Evolutionary conservation across 2,797 vertebrate species (phyloP).

Genomic region (Enteromius thamalakanensis): DNA sequence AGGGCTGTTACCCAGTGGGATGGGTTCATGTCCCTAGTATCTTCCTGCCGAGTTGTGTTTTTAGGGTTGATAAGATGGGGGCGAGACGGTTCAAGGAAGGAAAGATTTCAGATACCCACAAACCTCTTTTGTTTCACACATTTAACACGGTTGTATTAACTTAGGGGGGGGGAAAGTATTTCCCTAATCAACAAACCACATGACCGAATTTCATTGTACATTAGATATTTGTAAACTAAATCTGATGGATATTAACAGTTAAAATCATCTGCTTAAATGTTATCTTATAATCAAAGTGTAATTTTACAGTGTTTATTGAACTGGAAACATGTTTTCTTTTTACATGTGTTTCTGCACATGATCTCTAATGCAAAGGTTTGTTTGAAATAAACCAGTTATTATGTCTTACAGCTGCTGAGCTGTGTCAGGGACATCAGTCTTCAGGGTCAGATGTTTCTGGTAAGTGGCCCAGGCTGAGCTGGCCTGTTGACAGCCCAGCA

Average conservation of each 20-base stretch:
- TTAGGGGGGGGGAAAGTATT: background rate
- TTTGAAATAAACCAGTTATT: conserved; percentile 46
- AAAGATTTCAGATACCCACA: background rate
- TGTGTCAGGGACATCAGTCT: conserved; percentile 73
- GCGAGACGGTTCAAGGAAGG: conserved; percentile 22
- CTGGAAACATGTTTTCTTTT: background rate
- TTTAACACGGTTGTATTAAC: conserved; percentile 3
- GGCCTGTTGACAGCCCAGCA: background rate
- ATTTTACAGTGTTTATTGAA: background rate
- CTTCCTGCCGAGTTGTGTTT: conserved; percentile 44
- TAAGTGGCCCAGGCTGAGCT: conserved; percentile 67
- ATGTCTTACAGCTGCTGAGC: conserved; percentile 70
- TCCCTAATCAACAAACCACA: no score
- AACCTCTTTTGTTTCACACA: background rate
- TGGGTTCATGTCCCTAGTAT: conserved; percentile 44
- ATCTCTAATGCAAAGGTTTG: conserved; percentile 11
- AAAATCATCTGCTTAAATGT: background rate
- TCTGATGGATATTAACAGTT: background rate
- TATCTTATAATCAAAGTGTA: background rate
- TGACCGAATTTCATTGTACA: background rate
- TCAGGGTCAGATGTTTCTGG: conserved; percentile 76
- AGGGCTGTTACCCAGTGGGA: conserved; percentile 23
- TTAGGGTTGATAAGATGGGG: conserved; percentile 53
- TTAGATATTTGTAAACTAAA: background rate
- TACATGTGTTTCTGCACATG: background rate